phyloP scores from a whole-genome alignment of 2,113 vertebrate genomes.

The Ibidorhyncha struthersii region DNA sequence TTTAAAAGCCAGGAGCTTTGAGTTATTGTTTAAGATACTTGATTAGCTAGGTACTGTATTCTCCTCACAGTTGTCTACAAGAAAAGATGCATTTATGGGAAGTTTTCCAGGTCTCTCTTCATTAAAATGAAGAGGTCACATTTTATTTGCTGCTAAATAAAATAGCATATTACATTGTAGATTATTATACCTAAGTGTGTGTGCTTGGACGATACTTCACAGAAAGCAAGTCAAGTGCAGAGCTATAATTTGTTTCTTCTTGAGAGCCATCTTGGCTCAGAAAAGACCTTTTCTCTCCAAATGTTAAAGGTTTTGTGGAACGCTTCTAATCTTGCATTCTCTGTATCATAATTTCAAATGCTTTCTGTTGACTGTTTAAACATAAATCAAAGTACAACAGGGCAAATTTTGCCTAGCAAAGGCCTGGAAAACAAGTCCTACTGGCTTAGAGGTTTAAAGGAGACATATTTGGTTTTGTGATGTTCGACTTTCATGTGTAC shows the following conservation, averaged over 20 bases:
- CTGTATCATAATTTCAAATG: neutral
- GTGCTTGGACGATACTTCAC: constrained; percentile 43
- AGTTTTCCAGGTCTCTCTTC: constrained; percentile 61
- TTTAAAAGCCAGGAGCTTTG: constrained; percentile 55
- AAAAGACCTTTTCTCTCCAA: constrained; percentile 33
- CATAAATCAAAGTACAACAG: constrained; percentile 5
- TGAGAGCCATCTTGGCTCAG: constrained; percentile 36
- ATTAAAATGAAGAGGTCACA: constrained; percentile 53
- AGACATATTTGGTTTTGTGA: neutral
- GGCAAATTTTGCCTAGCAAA: neutral
- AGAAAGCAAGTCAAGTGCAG: constrained; percentile 27
- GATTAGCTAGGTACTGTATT: constrained; percentile 40
- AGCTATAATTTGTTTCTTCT: constrained; percentile 39
- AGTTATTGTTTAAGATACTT: constrained; percentile 60
- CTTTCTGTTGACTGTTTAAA: neutral
- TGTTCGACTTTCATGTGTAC: neutral
- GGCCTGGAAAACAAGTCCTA: neutral
- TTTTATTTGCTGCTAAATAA: constrained; percentile 63
- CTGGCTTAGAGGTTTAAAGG: neutral
- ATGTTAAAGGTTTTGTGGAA: constrained; percentile 15
- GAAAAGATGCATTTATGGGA: constrained; percentile 40
- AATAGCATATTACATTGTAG: constrained; percentile 38
- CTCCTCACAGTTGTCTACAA: constrained; percentile 27
- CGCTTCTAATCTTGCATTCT: neutral
- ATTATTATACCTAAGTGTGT: constrained; percentile 34